phyloP scores from a whole-genome alignment of 2,797 vertebrate genomes.

The Acipenser ruthenus region DNA sequence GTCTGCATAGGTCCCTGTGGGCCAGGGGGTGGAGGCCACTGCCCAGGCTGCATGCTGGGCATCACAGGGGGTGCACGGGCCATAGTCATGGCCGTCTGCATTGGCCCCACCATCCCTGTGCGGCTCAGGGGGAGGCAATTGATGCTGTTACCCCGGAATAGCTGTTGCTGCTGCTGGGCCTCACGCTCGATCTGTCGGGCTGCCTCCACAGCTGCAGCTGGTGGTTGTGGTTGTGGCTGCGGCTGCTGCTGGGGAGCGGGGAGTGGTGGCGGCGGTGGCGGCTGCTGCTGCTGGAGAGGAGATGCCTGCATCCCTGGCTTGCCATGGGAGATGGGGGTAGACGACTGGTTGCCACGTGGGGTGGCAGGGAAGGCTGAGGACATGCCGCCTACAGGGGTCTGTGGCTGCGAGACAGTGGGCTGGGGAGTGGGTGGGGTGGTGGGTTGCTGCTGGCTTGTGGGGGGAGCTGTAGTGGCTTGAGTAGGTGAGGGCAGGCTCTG shows the following conservation, averaged over 20 bases:
- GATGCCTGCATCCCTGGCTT: conserved; percentile 72
- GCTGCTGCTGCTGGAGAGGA: conserved; percentile 69
- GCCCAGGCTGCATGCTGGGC: conserved; percentile 58
- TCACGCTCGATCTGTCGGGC: conserved; percentile 65
- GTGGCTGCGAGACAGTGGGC: conserved; percentile 62
- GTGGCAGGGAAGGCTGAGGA: conserved; percentile 74
- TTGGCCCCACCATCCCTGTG: conserved; percentile 50
- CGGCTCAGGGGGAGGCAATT: conserved; percentile 56
- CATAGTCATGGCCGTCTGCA: conserved; percentile 51
- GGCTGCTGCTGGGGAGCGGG: conserved; percentile 40
- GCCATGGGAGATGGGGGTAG: conserved; percentile 71
- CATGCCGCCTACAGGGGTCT: conserved; percentile 70
- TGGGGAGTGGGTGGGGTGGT: conserved; percentile 84
- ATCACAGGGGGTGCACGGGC: conserved; percentile 54
- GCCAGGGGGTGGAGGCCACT: conserved; percentile 66
- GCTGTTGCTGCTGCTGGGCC: conserved; percentile 57
- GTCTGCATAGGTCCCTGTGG: conserved; percentile 31
- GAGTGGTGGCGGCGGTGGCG: conserved; percentile 50
- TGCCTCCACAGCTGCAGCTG: conserved; percentile 65
- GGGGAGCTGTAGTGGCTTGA: conserved; percentile 80
- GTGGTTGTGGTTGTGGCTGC: conserved; percentile 66
- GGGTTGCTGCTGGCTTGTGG: conserved; percentile 73
- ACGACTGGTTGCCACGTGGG: conserved; percentile 74
- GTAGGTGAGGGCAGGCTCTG: conserved; percentile 87
- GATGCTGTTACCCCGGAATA: conserved; percentile 63